phyloP scores from a whole-genome alignment of 2,888 invertebrate genomes.

The Clitarchus hookeri region DNA sequence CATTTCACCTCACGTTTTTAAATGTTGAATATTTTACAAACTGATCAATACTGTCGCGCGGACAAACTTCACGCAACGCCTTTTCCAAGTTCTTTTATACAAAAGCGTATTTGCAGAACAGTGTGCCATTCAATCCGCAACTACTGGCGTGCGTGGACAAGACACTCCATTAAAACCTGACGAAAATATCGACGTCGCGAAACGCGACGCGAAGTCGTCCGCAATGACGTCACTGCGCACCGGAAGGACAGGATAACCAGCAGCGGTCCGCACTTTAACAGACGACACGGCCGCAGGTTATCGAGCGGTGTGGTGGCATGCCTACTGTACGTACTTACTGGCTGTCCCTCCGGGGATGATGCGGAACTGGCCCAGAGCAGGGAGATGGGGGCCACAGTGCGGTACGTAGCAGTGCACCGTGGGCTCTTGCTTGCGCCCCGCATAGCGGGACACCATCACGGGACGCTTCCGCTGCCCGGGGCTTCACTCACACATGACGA shows the following conservation, averaged over 20 bases:
- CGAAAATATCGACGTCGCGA: neutral
- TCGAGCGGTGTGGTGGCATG: conserved; percentile 17
- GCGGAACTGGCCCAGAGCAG: conserved; percentile 38
- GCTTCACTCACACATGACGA: neutral
- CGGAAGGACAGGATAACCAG: too few species aligned
- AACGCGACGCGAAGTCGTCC: too few species aligned
- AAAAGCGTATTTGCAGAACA: too few species aligned
- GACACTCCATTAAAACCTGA: neutral
- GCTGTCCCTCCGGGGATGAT: conserved; percentile 37
- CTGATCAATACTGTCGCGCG: too few species aligned
- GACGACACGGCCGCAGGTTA: too few species aligned
- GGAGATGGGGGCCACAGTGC: conserved; percentile 38
- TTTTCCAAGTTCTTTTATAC: too few species aligned
- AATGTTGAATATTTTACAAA: too few species aligned
- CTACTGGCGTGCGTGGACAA: neutral
- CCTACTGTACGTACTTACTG: conserved; percentile 36
- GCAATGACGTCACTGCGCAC: too few species aligned
- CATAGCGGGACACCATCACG: conserved; percentile 40
- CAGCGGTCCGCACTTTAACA: too few species aligned
- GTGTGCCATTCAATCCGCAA: too few species aligned
- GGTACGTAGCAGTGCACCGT: conserved; percentile 41
- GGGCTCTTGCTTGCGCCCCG: conserved; percentile 38
- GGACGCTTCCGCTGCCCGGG: neutral
- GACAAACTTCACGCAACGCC: too few species aligned
- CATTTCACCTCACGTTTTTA: too few species aligned